phyloP scores from a whole-genome alignment of 2,888 invertebrate species.

The Balanococcus diminutus region DNA sequence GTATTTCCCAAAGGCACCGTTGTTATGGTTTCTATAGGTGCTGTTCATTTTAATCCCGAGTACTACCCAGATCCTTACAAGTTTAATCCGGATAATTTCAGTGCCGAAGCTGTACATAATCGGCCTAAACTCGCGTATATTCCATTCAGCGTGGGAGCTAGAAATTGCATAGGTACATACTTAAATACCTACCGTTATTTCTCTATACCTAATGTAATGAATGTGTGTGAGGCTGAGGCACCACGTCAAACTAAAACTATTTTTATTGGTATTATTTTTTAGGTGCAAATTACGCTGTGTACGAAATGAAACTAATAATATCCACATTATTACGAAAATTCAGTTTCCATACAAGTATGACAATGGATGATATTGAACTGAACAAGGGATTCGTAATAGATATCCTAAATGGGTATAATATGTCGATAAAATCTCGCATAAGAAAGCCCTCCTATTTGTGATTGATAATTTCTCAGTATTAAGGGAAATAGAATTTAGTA shows the following conservation, averaged over 20 bases:
- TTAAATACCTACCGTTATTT: too few relatives aligned
- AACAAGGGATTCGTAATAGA: slow-evolving; percentile 44
- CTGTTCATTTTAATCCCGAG: slow-evolving; percentile 33
- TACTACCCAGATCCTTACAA: slow-evolving; percentile 18
- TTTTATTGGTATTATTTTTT: too few relatives aligned
- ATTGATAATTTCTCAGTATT: too few relatives aligned
- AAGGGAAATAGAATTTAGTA: too few relatives aligned
- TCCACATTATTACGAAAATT: neutral
- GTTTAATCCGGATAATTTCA: slow-evolving; percentile 39
- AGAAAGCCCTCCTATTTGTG: slow-evolving; percentile 49
- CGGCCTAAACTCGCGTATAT: neutral
- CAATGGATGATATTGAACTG: neutral
- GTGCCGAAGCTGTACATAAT: neutral
- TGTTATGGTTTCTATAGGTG: neutral
- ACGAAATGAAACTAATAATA: neutral
- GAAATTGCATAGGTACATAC: slow-evolving; percentile 39
- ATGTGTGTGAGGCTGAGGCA: too few relatives aligned
- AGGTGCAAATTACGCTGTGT: neutral
- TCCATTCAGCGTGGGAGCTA: slow-evolving; percentile 23
- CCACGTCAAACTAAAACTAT: too few relatives aligned
- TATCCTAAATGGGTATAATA: slow-evolving; percentile 55
- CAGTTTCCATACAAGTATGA: neutral
- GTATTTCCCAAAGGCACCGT: neutral
- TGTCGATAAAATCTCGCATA: slow-evolving; percentile 55
- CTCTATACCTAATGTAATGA: too few relatives aligned